Evolutionary conservation across 2,797 vertebrate genomes (phyloP).

Genomic region (Enteromius mattozi): DNA sequence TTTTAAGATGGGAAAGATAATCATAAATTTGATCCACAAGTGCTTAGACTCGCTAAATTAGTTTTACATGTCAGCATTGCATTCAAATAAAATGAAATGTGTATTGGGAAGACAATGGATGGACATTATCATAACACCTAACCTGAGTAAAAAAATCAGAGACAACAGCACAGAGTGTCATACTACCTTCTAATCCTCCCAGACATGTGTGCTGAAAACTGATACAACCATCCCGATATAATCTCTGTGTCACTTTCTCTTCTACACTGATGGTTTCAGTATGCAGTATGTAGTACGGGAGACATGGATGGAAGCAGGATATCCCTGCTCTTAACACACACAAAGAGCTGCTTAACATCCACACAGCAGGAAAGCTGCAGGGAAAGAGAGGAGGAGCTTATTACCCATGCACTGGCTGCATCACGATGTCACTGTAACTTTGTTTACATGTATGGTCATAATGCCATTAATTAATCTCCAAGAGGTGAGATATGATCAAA

Average conservation of each 20-base stretch:
- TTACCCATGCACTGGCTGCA: not conserved
- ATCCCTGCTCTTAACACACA: conserved; percentile 70
- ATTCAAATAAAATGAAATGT: conserved; percentile 22
- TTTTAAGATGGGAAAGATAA: not conserved
- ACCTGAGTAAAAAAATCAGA: conserved; percentile 17
- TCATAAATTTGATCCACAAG: not conserved
- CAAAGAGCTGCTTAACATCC: conserved; percentile 74
- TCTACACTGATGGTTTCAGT: conserved; percentile 43
- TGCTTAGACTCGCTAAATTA: not conserved
- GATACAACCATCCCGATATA: conserved; percentile 57
- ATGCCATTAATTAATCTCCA: conserved; percentile 49
- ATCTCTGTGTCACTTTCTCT: conserved; percentile 33
- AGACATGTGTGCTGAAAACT: conserved; percentile 56
- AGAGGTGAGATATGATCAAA: conserved; percentile 41
- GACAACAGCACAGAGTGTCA: conserved; percentile 34
- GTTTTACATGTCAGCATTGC: not conserved
- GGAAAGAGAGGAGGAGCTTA: conserved; percentile 35
- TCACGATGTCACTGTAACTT: not conserved
- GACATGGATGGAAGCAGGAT: conserved; percentile 35
- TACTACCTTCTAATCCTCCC: conserved; percentile 43
- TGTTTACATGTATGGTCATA: conserved; percentile 15
- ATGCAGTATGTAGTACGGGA: conserved; percentile 18
- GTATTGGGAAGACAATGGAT: conserved; percentile 48
- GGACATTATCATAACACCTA: conserved; percentile 40
- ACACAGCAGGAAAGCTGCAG: conserved; percentile 71